These are phyloP conservation scores for Reticulitermes lucifugus DNA, from an alignment of 2,888 invertebrate species.

Conservation along the genomic window DNA sequence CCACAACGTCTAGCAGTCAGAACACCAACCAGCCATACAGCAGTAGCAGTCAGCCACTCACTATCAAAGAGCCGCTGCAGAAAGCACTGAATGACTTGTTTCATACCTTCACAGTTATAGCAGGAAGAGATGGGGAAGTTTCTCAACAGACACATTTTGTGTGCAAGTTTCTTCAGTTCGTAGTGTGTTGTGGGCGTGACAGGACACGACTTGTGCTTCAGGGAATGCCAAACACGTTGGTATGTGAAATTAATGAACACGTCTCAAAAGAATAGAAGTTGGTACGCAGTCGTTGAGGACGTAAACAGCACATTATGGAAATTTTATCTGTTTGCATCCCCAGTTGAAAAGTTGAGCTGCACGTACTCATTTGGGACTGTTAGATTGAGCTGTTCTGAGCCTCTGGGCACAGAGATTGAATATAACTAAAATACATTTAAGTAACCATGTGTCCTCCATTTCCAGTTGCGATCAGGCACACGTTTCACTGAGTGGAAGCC, in stretches of 20 bases:
- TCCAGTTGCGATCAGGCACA: too few species aligned
- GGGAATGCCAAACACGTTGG: constrained; percentile 79
- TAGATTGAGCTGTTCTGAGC: too few species aligned
- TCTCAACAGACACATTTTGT: constrained; percentile 88
- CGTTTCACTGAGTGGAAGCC: too few species aligned
- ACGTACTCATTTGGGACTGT: too few species aligned
- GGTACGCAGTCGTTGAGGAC: too few species aligned
- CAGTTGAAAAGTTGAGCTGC: too few species aligned
- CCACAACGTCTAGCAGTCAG: constrained; percentile 35
- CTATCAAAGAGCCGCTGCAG: constrained; percentile 74
- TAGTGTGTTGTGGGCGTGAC: constrained; percentile 82
- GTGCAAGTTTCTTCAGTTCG: constrained; percentile 78
- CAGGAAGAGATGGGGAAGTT: constrained; percentile 78
- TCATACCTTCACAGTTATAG: constrained; percentile 77
- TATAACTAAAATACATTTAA: too few species aligned
- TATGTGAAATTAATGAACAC: constrained; percentile 54
- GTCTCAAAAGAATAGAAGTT: too few species aligned
- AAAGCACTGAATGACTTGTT: constrained; percentile 77
- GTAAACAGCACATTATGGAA: too few species aligned
- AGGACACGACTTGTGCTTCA: constrained; percentile 77
- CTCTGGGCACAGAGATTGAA: too few species aligned
- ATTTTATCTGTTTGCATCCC: too few species aligned
- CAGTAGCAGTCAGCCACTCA: constrained; percentile 38
- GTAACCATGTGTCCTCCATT: too few species aligned
- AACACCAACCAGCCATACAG: constrained; percentile 12